Percentiles rank a stretch among this genome's conserved stretches.
These are phyloP conservation scores for Drosophila leontia DNA, from an alignment of 1,140 invertebrate species.

Conservation along the genomic window DNA sequence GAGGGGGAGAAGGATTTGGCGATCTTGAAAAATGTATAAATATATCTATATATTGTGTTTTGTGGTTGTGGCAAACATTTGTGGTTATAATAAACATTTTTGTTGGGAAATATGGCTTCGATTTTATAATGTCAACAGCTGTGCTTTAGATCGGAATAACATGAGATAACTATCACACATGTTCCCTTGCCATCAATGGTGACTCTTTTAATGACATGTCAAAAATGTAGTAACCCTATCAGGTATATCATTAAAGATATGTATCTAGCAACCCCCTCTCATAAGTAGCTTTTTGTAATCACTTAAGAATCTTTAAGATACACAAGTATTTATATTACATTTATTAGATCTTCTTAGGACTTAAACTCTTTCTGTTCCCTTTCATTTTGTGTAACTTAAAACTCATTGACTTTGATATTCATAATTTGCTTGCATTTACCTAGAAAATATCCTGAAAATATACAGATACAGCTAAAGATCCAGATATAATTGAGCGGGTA, in stretches of 20 bases:
- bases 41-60: background rate
- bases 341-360: background rate
- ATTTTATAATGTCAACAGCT: constrained; percentile 14
- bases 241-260: no score
- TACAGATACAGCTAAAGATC: background rate
- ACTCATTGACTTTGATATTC: background rate
- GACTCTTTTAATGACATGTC: background rate
- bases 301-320: background rate
- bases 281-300: background rate
- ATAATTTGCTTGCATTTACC: background rate
- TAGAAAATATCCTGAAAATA: background rate
- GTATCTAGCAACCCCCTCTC: background rate
- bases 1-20: constrained; percentile 27
- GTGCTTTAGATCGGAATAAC: constrained; percentile 4
- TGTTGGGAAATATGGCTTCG: background rate
- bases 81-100: background rate
- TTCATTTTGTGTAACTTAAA: background rate
- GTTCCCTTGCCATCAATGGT: background rate
- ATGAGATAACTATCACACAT: constrained; percentile 14
- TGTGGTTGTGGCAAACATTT: background rate
- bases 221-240: background rate
- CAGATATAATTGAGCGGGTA: background rate
- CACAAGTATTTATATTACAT: no score
- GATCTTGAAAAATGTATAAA: constrained; percentile 19
- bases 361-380: no score